phyloP scores from a whole-genome alignment of 2,888 invertebrate genomes.

The Drosophila emarginata region DNA sequence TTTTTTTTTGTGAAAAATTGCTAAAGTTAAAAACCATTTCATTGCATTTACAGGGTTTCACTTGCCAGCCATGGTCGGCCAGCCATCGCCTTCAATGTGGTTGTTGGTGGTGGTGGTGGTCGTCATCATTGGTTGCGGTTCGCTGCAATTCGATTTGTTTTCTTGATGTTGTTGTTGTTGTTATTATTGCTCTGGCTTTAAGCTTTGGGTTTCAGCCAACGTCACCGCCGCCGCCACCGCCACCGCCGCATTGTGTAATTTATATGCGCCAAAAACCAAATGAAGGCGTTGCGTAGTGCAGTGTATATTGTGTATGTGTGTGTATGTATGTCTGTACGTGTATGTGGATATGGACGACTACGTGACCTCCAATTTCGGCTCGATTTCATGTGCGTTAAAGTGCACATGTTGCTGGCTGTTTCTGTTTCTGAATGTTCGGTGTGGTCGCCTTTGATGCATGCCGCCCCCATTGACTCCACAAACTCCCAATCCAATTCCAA shows the following conservation, averaged over 20 bases:
- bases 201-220: slow-evolving; percentile 32
- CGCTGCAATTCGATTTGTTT: slow-evolving; percentile 66
- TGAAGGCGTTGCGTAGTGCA: slow-evolving; percentile 58
- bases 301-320: background rate
- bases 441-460: slow-evolving; percentile 65
- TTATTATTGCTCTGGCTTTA: slow-evolving; percentile 20
- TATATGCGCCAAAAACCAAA: slow-evolving; percentile 61
- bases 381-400: slow-evolving; percentile 63
- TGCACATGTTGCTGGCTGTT: slow-evolving; percentile 60
- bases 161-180: slow-evolving; percentile 10
- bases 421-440: slow-evolving; percentile 27
- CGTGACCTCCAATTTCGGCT: slow-evolving; percentile 75
- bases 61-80: slow-evolving; percentile 42
- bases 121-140: slow-evolving; percentile 39
- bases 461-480: slow-evolving; percentile 57
- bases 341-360: slow-evolving; percentile 52
- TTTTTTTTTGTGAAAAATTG: slow-evolving; percentile 65
- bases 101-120: background rate
- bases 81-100: slow-evolving; percentile 11
- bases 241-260: slow-evolving; percentile 66
- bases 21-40: slow-evolving; percentile 74
- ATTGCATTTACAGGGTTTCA: slow-evolving; percentile 76
- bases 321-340: slow-evolving; percentile 28
- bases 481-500: slow-evolving; percentile 19
- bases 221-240: background rate